Evolutionary conservation across 2,113 vertebrate species (phyloP), one percentile per base, ranked within the genome.

Genomic region (Colistium nudipinnis): DNA sequence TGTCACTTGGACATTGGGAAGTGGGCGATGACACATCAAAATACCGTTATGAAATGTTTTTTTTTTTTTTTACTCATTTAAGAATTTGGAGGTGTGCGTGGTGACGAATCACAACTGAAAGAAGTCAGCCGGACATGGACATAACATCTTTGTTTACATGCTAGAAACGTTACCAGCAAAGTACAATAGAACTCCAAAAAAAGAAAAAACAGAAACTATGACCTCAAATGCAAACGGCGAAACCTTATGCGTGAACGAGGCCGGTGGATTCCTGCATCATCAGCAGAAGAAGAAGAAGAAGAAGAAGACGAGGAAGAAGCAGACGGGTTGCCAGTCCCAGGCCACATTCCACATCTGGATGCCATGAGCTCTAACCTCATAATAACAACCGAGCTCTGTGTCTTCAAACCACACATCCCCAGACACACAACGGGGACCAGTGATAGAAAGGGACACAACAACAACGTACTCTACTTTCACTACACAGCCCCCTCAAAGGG

Each of bases 301-400:
- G n/a, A n/a, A n/a, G n/a, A n/a, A n/a, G n/a, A n/a, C n/a, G n/a
- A n/a, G n/a, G n/a, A n/a, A n/a, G 43, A 16, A 45, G 30, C 45
- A 53, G 76, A 39, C 54, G 11, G 53, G 19, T 65, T 12, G 35
- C 38, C 14, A 72, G 76, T 70, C 57, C 19, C 54, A 39, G 66
- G 77, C 70, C 22, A 74, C 87, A 90, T 90, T 90, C 85, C 85
- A 88, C 85, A 88, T 87, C 88, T 87, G 88, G 83, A 83, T 64
- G 81, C 6, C 73, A 87, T 83, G 83, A 77, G 67, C 57, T 57
- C 62, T 14, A 56, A 67, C 67, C 67, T 77, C 54, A 17, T 17
- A 44, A 65, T 25, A 31, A 73, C 74, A 64, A 25, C 39, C 0
- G 6, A 20, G 57, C n/a, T 7, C 1, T 44, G 59, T 31, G 0